phyloP scores from a whole-genome alignment of 2,113 vertebrate genomes.

The Piaya cayana region DNA sequence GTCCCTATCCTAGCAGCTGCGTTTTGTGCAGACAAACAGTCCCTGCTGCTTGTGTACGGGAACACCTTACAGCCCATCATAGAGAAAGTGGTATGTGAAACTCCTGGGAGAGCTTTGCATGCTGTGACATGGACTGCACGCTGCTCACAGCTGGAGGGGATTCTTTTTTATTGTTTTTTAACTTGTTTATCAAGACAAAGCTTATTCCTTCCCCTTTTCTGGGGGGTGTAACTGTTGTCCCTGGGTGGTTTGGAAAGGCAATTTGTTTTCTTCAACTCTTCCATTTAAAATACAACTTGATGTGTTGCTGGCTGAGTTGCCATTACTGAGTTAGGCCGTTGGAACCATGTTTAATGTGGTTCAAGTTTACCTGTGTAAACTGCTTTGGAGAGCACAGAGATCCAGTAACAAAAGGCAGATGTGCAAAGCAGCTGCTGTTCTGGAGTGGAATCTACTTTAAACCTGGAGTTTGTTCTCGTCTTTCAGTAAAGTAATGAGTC shows the following conservation, averaged over 20 bases:
- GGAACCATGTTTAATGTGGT: background rate
- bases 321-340: background rate
- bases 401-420: background rate
- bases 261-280: background rate
- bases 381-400: background rate
- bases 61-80: slow-evolving; percentile 89
- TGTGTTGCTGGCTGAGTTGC: background rate
- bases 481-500: background rate
- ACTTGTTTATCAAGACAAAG: background rate
- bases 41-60: slow-evolving; percentile 88
- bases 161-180: background rate
- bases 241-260: background rate
- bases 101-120: background rate
- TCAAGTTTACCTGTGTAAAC: background rate
- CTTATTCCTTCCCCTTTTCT: background rate
- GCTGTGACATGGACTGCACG: background rate
- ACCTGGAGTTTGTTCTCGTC: background rate
- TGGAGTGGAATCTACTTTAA: background rate
- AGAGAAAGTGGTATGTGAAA: slow-evolving; percentile 86
- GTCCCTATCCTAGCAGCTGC: slow-evolving; percentile 88
- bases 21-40: slow-evolving; percentile 80
- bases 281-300: background rate
- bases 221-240: background rate
- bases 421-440: background rate
- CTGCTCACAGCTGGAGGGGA: background rate